Base-by-base conservation (phyloP, 1,140 invertebrate genomes). In the Luehdorfia chinensis region DNA sequence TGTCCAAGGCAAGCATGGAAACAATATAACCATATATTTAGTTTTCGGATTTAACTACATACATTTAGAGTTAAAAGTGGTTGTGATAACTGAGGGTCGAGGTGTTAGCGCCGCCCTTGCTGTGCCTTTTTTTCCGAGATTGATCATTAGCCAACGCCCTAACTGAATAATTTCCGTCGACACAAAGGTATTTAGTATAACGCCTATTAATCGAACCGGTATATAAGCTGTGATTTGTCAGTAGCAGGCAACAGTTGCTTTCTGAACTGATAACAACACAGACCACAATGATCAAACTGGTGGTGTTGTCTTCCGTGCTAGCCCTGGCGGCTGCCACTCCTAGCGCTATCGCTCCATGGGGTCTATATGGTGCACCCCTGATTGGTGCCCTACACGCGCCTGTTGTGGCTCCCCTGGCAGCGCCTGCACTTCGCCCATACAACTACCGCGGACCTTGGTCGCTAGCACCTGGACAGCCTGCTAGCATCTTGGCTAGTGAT, bases 251-350 rank as follows among this genome's bases (percentile, higher is more conserved):
- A 63, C 77, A 84, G 79, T 81, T 53, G 53, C 50, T 62, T 54
- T 55, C 49, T 54, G 52, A 55, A 51, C 56, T 59, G 55, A 69
- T 62, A 71, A 67, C 74, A 80, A 74, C 71, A 75, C 76, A 84
- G 69, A 88, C 75, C 71, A 87, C 79, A 70, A 89, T 89, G 88
- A 87, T 83, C 75, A 88, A 87, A 77, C 75, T 88, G 87, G 89
- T 90, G 86, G 89, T 90, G 85, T 89, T 90, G 87, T 88, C 75
- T 59, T 83, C 75, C 50, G 61, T 87, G 46, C 51, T 88, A 48
- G 88, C 87, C 34, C 44, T 86, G 25, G 87, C 76, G 45, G 60
- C 71, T 16, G 83, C 83, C 39, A 60, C 60, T 11, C 73, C 69
- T 25, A 65, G 58, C 43, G 59, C 45, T 4, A 32, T 69, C 8